Evolutionary conservation across 2,888 invertebrate genomes (phyloP).

Genomic region (Monoplex corrugatus): DNA sequence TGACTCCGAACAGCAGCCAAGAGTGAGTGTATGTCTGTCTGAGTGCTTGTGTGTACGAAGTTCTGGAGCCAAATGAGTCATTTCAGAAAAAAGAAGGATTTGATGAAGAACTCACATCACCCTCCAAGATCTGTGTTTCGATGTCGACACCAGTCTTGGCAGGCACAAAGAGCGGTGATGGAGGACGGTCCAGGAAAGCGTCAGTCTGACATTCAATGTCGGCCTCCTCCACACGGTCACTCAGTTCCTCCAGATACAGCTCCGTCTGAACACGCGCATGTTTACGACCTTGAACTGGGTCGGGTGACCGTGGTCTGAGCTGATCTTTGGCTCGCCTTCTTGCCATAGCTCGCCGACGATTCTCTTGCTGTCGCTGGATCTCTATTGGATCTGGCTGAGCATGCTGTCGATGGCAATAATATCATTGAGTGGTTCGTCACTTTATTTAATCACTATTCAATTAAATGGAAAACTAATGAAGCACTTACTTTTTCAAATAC

Average conservation of each 20-base stretch:
- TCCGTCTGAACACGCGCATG: constrained; percentile 96
- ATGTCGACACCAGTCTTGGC: constrained; percentile 91
- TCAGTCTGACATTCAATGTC: constrained; percentile 94
- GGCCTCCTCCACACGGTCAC: constrained; percentile 84
- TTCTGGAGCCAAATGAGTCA: too few species aligned
- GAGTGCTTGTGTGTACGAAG: neutral
- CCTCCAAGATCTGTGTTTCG: constrained; percentile 93
- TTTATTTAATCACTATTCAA: too few species aligned
- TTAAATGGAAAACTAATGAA: too few species aligned
- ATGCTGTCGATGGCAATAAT: too few species aligned
- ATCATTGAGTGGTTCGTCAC: too few species aligned
- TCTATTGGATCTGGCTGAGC: constrained; percentile 84
- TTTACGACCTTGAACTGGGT: constrained; percentile 90
- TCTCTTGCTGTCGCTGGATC: constrained; percentile 84
- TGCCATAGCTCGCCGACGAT: constrained; percentile 88
- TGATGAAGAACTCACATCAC: constrained; percentile 87
- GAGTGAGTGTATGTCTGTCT: neutral
- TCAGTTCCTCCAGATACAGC: constrained; percentile 91
- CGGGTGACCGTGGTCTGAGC: constrained; percentile 87
- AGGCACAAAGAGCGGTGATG: constrained; percentile 89
- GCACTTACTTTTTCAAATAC: too few species aligned
- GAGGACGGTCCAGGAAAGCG: constrained; percentile 91
- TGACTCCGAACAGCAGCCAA: too few species aligned
- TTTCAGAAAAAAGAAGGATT: neutral
- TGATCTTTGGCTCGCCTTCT: constrained; percentile 87